A percentile compares a stretch with the other conserved stretches of the same genome.
phyloP scores from a whole-genome alignment of 1,140 invertebrate genomes.

The Drosophila bipectinata region DNA sequence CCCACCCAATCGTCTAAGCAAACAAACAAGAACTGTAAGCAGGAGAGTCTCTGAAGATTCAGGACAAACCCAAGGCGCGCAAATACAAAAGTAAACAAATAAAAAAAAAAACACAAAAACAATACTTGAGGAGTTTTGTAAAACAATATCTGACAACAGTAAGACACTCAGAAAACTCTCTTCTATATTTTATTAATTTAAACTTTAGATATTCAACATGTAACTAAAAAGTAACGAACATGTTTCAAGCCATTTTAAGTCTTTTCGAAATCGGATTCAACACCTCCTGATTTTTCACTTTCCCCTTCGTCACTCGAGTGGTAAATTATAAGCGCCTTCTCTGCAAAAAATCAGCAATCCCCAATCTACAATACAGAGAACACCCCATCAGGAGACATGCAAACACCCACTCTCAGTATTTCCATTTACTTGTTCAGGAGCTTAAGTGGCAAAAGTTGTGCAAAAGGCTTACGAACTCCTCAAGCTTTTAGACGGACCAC shows the following conservation, averaged over 20 bases:
- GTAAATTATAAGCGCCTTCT: slow-evolving; percentile 62
- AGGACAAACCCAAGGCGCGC: slow-evolving; percentile 40
- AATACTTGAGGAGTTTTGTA: slow-evolving; percentile 52
- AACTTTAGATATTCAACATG: no score
- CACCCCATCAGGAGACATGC: not conserved
- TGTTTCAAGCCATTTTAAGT: not conserved
- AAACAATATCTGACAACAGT: slow-evolving; percentile 21
- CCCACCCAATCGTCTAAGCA: slow-evolving; percentile 39
- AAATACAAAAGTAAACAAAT: slow-evolving; percentile 70
- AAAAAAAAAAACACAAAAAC: slow-evolving; percentile 57
- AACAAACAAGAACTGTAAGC: slow-evolving; percentile 56
- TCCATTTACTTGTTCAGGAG: slow-evolving; percentile 71
- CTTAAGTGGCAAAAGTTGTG: slow-evolving; percentile 81
- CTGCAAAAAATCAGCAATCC: slow-evolving; percentile 39
- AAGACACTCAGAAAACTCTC: not conserved
- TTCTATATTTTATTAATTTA: not conserved
- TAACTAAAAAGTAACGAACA: not conserved
- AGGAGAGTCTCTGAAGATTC: slow-evolving; percentile 10
- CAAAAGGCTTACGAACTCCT: slow-evolving; percentile 75
- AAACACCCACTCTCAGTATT: slow-evolving; percentile 11
- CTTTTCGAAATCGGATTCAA: not conserved
- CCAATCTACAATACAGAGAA: slow-evolving; percentile 24
- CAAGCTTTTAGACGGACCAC: slow-evolving; percentile 31
- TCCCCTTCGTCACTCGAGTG: slow-evolving; percentile 34
- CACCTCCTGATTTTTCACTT: slow-evolving; percentile 12